phyloP scores from a whole-genome alignment of 1,140 invertebrate species.

The Asbolus verrucosus region DNA sequence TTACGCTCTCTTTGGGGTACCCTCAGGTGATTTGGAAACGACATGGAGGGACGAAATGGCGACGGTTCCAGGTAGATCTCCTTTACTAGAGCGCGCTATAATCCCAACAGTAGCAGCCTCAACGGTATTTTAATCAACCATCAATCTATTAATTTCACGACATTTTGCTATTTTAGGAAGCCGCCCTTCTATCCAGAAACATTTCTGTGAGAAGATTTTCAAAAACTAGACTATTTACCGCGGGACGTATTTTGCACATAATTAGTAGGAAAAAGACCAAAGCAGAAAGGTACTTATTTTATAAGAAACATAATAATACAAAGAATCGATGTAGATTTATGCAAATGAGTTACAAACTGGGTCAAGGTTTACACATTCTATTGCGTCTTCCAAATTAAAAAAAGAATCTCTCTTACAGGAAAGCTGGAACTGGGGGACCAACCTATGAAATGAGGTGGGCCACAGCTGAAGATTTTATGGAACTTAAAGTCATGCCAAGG shows the following conservation, averaged over 20 bases:
- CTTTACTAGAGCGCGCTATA: constrained; percentile 64
- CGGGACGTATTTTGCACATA: constrained; percentile 80
- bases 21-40: constrained; percentile 76
- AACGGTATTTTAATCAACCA: constrained; percentile 58
- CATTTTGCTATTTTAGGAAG: constrained; percentile 67
- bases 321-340: no score
- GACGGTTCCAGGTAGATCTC: constrained; percentile 67
- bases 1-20: constrained; percentile 80
- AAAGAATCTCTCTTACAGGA: no score
- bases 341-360: constrained; percentile 2
- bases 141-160: constrained; percentile 6
- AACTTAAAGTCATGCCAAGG: constrained; percentile 79
- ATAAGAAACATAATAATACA: no score
- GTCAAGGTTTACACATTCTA: no score
- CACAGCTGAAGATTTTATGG: constrained; percentile 79
- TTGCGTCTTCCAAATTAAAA: no score
- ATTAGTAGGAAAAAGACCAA: constrained; percentile 75
- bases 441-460: constrained; percentile 82
- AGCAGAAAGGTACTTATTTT: constrained; percentile 73
- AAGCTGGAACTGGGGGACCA: constrained; percentile 70
- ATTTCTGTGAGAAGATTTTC: constrained; percentile 77
- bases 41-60: constrained; percentile 76
- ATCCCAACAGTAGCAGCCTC: constrained; percentile 63
- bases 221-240: constrained; percentile 75
- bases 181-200: constrained; percentile 73